Conservation (phyloP, 2,888 invertebrate species). For the Hyalella azteca region DNA sequence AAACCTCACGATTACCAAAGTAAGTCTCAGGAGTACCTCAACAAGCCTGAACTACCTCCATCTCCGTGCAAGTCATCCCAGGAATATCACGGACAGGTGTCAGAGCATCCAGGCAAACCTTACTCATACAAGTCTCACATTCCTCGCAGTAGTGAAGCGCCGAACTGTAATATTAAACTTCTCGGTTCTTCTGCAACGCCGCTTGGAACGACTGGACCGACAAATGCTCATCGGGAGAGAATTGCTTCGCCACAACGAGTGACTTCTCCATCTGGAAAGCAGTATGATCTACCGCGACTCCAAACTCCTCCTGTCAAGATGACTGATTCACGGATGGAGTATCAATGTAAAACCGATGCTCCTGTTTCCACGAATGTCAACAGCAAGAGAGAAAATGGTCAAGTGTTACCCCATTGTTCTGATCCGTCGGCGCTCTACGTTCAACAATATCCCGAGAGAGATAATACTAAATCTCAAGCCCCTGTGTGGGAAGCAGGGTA, state of each 20-base stretch:
- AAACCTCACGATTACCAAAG: slow-evolving; percentile 52
- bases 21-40: slow-evolving; percentile 48
- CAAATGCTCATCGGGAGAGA: slow-evolving; percentile 44
- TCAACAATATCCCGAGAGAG: slow-evolving; percentile 57
- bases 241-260: slow-evolving; percentile 56
- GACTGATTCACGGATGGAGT: slow-evolving; percentile 45
- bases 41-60: slow-evolving; percentile 38
- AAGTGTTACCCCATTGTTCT: slow-evolving; percentile 42
- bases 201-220: not conserved
- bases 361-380: slow-evolving; percentile 41
- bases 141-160: slow-evolving; percentile 5
- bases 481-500: slow-evolving; percentile 58
- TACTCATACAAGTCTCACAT: slow-evolving; percentile 47
- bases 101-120: slow-evolving; percentile 50
- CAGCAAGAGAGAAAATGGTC: slow-evolving; percentile 25
- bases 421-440: slow-evolving; percentile 47
- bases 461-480: slow-evolving; percentile 40
- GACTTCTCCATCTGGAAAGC: slow-evolving; percentile 49
- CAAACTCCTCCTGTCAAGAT: slow-evolving; percentile 52
- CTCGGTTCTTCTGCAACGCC: not conserved
- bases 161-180: not conserved
- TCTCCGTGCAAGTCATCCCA: slow-evolving; percentile 18
- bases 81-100: slow-evolving; percentile 11
- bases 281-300: slow-evolving; percentile 43
- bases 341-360: slow-evolving; percentile 43